A percentile compares a stretch with the other conserved stretches of the same genome.
phyloP scores from a whole-genome alignment of 2,888 invertebrate species.

The Trissoscelio sp. region DNA sequence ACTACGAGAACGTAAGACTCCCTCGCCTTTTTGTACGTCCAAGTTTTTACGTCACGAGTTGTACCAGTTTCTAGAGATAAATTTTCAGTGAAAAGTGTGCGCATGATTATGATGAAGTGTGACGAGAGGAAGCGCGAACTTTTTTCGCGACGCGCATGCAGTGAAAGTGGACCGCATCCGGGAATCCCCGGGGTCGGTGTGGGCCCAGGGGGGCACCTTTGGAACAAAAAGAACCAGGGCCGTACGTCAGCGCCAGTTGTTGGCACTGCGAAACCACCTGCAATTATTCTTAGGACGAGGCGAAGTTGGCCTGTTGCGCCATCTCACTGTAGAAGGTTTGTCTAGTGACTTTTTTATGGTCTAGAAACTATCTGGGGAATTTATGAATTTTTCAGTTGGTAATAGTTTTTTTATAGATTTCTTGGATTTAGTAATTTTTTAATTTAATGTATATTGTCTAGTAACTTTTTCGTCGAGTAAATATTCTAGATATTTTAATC shows the following conservation, averaged over 20 bases:
- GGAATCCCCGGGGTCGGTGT: conserved; percentile 82
- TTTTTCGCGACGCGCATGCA: conserved; percentile 86
- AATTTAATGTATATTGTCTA: no score
- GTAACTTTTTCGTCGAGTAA: no score
- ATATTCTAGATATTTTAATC: no score
- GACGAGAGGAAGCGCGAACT: conserved; percentile 80
- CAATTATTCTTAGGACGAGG: conserved; percentile 88
- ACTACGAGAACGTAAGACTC: not conserved
- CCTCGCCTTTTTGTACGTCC: conserved; percentile 7
- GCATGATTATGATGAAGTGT: conserved; percentile 79
- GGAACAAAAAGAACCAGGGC: conserved; percentile 85
- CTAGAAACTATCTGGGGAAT: not conserved
- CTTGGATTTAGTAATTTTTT: no score
- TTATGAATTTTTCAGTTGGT: no score
- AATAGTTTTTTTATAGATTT: no score
- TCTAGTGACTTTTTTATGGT: conserved; percentile 5
- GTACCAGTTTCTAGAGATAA: conserved; percentile 5
- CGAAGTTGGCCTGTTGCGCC: conserved; percentile 92
- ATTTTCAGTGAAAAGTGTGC: not conserved
- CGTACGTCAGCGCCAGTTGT: conserved; percentile 90
- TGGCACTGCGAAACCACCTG: conserved; percentile 84
- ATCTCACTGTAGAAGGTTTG: conserved; percentile 87
- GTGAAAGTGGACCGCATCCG: conserved; percentile 89
- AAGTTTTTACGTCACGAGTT: conserved; percentile 35
- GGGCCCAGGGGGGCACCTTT: conserved; percentile 84